Base-by-base conservation (phyloP, 2,113 vertebrate genomes). In the Opisthocomus hoazin region DNA sequence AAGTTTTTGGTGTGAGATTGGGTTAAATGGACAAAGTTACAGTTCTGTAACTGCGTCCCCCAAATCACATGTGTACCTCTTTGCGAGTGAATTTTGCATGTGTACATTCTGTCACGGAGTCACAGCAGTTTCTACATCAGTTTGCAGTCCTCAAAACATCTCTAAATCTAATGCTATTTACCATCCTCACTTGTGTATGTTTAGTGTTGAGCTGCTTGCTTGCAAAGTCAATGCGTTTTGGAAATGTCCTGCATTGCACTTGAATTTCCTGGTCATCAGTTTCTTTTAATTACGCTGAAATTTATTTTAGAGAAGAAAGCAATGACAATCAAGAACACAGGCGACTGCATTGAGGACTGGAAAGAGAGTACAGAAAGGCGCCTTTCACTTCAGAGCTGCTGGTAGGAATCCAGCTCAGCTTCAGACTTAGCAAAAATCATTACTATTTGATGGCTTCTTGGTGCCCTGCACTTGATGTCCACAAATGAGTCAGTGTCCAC, bases 311-410 rank as follows among this genome's bases (percentile, higher is more conserved):
- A 74, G 58, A 48, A 70, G 75, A 87, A 90, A 80, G 51, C 15
- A 6, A 43, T 84, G 71, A 65, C 86, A 77, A 51, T 79, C n/a
- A 37, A n/a, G 56, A 85, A 36, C 48, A 34, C 18, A 75, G 77
- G 48, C 39, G 9, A 5, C 77, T 70, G 64, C 46, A 18, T 84
- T 60, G 73, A 58, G 61, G 58, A 27, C 50, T 91, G 76, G 60
- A 36, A 70, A 12, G 6, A 36, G 83, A 71, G 51, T 5, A 60
- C 51, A 94, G 80, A 93, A 94, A 83, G 66, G 73, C 87, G 75
- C 57, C 89, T 96, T 94, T 96, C 75, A 81, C 75, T 93, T 77
- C 27, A 41, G 50, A 58, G 69, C 75, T 84, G 56, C 90, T 92
- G 83, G 70, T 92, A 8, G 4, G 85, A 82, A 50, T 94, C 88